These are phyloP conservation scores for Sceloporus tristichus DNA, from an alignment of 2,113 vertebrate species.

Conservation along the genomic window DNA sequence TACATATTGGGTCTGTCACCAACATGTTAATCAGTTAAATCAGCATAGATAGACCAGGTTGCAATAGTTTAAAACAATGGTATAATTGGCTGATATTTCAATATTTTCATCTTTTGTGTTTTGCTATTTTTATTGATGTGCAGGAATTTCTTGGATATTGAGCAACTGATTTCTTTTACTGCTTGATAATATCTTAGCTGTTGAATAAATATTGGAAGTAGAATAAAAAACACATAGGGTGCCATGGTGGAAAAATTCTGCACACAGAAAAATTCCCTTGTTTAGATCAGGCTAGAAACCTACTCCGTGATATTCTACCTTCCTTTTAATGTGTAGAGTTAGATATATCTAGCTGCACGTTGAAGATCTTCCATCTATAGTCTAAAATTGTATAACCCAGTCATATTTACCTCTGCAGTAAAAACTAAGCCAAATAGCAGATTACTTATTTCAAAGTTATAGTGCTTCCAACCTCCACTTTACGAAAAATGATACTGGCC, in stretches of 20 bases:
- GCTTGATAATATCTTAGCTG: too few relatives aligned
- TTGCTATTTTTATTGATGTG: too few relatives aligned
- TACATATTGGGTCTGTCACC: too few relatives aligned
- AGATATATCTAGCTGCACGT: too few relatives aligned
- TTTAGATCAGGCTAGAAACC: background rate
- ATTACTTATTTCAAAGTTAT: background rate
- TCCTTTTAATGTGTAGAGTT: too few relatives aligned
- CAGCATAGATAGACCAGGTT: too few relatives aligned
- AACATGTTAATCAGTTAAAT: too few relatives aligned
- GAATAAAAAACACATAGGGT: background rate
- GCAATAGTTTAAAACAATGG: too few relatives aligned
- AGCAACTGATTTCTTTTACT: too few relatives aligned
- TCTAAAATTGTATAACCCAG: background rate
- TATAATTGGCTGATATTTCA: too few relatives aligned
- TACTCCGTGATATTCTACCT: background rate
- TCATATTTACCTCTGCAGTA: background rate
- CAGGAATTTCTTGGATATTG: too few relatives aligned
- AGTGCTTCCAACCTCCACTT: background rate
- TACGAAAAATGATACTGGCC: background rate
- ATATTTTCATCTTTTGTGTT: too few relatives aligned
- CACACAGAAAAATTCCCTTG: background rate
- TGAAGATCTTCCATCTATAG: background rate
- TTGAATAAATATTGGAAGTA: background rate
- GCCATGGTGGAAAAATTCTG: background rate
- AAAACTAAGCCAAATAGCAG: background rate